Evolutionary conservation across 2,888 invertebrate genomes (phyloP), one percentile per base, ranked within the genome.

Genomic region (Heliconius charithonia): DNA sequence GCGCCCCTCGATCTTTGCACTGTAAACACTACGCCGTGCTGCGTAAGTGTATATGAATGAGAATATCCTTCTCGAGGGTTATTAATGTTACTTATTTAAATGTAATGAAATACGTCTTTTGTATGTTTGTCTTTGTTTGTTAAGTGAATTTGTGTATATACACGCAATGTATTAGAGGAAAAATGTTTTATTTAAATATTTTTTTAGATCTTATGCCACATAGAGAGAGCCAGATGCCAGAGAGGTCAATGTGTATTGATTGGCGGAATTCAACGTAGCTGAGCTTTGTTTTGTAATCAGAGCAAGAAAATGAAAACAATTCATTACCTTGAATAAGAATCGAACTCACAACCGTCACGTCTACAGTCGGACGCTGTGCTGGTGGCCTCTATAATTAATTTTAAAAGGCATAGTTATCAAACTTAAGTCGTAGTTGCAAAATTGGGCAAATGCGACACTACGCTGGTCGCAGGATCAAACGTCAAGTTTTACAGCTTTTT

Each of bases 1-100:
- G 87, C 84, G 85, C 86, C 84, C 85, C 86, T 87, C 89, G 88
- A 90, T 90, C 90, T 91, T 88, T 88, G 85, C 86, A 86, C 83
- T 80, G 87, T 86, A 92, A 92, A 92, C 87, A 91, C 71, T 62
- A 76, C 41, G 70, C 41, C 56, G 59, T 32, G 56, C 51, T 66
- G 37, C 66, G 25, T 72, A 72, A 56, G 72, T 29, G 32, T 77
- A 56, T 67, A 66, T 73, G 72, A 77, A 72, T 66, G 51, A 32
- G 51, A 51, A 66, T 66, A 25, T 41, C 22, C 3, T n/a, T 10
- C 19, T 27, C 37, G 4, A 74, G 25, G 16, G 25, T 63, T 63
- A 73, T 37, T 32, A 71, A 73, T 41, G 37, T 73, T 16, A 25
- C 12, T n/a, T 41, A 45, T 67, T 12, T 41, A 25, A 4, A 67